Percentiles rank a stretch among this genome's conserved stretches.
Evolutionary conservation across 2,888 invertebrate genomes (phyloP).

Genomic region (Tiliacea aurago): DNA sequence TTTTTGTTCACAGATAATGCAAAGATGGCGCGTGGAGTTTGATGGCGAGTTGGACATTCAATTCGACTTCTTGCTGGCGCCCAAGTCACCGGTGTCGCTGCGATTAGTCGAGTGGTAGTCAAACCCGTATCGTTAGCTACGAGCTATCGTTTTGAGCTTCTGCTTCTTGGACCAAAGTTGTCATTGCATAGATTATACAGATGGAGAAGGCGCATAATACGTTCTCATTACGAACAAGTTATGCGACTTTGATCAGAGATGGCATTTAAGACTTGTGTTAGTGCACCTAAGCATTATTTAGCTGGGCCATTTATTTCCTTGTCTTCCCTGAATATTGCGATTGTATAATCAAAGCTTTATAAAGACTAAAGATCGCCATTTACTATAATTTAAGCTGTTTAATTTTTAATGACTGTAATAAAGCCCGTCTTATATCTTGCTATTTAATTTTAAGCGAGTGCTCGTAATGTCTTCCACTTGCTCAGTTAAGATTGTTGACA

Average conservation of each 20-base stretch:
- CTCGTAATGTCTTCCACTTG: constrained; percentile 53
- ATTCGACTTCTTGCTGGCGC: constrained; percentile 95
- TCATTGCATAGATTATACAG: constrained; percentile 23
- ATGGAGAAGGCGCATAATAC: not conserved
- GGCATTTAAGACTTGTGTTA: not conserved
- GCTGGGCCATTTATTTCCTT: not conserved
- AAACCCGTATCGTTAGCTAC: not conserved
- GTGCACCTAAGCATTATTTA: not conserved
- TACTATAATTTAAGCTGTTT: constrained; percentile 33
- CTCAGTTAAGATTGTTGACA: constrained; percentile 30
- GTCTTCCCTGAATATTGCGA: constrained; percentile 16
- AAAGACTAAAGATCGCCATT: constrained; percentile 64
- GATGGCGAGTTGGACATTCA: constrained; percentile 93
- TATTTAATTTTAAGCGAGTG: constrained; percentile 43
- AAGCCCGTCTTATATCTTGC: constrained; percentile 51
- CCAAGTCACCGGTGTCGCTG: constrained; percentile 93
- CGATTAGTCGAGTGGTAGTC: constrained; percentile 91
- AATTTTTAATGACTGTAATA: constrained; percentile 46
- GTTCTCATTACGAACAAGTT: not conserved
- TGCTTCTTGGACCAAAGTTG: constrained; percentile 31
- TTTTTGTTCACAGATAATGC: constrained; percentile 90
- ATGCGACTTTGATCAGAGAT: constrained; percentile 19
- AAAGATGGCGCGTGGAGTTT: constrained; percentile 93
- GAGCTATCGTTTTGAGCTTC: constrained; percentile 16
- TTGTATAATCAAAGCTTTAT: constrained; percentile 67